These are phyloP conservation scores for Thysanoteuthis rhombus DNA, from an alignment of 2,888 invertebrate genomes.

Conservation along the genomic window DNA sequence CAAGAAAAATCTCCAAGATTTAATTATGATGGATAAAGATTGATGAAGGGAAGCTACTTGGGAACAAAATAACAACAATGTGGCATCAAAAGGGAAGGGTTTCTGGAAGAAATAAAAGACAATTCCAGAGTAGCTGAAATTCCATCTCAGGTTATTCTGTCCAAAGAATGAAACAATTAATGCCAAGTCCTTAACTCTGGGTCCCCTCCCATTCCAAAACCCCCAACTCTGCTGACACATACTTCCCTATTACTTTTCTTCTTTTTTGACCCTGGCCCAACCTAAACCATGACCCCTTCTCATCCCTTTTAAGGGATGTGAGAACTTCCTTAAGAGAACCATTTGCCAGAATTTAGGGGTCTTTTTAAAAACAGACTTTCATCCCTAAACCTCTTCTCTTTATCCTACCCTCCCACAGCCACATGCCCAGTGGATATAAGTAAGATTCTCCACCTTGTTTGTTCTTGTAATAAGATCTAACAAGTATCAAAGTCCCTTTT, in stretches of 20 bases:
- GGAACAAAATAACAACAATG: neutral
- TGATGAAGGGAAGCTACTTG: neutral
- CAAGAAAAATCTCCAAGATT: neutral
- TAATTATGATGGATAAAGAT: neutral
- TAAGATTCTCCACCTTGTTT: neutral
- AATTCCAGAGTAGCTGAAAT: neutral
- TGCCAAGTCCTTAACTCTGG: neutral
- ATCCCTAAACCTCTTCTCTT: neutral
- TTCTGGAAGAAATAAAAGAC: neutral
- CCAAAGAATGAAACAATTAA: neutral
- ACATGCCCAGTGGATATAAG: neutral
- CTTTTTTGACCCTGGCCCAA: neutral
- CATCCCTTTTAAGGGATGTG: neutral
- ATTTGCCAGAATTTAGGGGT: neutral
- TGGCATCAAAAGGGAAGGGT: neutral
- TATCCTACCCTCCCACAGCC: neutral
- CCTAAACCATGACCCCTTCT: neutral
- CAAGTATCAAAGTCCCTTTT: neutral
- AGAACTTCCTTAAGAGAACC: neutral
- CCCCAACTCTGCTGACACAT: neutral
- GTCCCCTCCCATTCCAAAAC: neutral
- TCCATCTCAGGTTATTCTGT: conserved; percentile 12
- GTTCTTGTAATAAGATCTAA: neutral
- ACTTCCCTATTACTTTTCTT: neutral
- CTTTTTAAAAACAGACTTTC: neutral